Evolutionary conservation across 1,140 invertebrate genomes (phyloP).

Genomic region (Holcopasites calliopsidis): DNA sequence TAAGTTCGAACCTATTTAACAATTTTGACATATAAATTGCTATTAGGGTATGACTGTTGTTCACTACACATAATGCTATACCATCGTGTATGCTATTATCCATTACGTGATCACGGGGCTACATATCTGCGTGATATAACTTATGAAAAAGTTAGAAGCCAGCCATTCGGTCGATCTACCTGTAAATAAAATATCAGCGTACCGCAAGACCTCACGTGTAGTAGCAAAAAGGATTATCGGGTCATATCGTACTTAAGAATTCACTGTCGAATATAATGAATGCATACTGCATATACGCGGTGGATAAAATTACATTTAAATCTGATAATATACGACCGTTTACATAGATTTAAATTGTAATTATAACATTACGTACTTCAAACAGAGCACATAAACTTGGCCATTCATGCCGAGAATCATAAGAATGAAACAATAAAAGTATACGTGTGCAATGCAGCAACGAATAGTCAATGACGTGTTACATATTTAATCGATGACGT

Average conservation of each 20-base stretch:
- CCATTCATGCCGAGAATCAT: not conserved
- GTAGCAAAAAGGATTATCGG: slow-evolving; percentile 6
- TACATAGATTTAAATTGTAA: not conserved
- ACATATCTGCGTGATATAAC: slow-evolving; percentile 13
- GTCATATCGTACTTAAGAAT: not conserved
- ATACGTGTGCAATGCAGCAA: slow-evolving; percentile 1
- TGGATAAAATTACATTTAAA: not conserved
- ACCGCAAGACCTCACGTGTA: slow-evolving; percentile 35
- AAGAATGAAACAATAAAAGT: too few species aligned
- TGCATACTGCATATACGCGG: not conserved
- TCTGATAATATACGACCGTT: not conserved
- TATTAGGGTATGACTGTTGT: not conserved
- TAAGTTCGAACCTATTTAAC: not conserved
- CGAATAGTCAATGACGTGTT: slow-evolving; percentile 17
- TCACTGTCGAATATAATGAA: not conserved
- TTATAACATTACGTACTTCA: too few species aligned
- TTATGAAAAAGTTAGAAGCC: slow-evolving; percentile 28
- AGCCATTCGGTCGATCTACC: slow-evolving; percentile 34
- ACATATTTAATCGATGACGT: slow-evolving; percentile 30
- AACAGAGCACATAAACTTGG: not conserved
- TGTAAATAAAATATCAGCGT: slow-evolving; percentile 57
- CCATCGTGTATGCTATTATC: slow-evolving; percentile 14
- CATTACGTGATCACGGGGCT: not conserved
- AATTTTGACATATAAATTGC: slow-evolving; percentile 1
- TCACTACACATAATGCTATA: not conserved